Percentiles rank a stretch among this genome's conserved stretches.
phyloP scores from a whole-genome alignment of 2,888 invertebrate genomes.

The Harpagoxenus sublaevis region DNA sequence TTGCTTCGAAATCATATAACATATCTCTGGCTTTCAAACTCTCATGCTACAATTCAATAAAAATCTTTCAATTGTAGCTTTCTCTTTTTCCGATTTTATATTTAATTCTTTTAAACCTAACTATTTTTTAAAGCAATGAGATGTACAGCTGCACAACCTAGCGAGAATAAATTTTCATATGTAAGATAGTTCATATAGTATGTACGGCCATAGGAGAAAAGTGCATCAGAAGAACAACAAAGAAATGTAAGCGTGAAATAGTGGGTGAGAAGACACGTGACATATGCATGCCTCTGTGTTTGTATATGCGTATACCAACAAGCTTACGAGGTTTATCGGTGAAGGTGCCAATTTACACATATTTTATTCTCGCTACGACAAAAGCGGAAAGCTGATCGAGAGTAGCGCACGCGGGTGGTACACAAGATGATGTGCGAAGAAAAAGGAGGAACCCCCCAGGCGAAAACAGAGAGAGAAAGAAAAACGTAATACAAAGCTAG shows the following conservation, averaged over 20 bases:
- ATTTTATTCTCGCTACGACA: conserved; percentile 83
- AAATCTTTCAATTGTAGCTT: not conserved
- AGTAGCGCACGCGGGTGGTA: conserved; percentile 61
- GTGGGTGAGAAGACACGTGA: conserved; percentile 26
- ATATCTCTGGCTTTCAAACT: not conserved
- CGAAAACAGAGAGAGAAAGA: conserved; percentile 45
- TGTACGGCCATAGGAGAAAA: conserved; percentile 62
- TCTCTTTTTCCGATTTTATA: conserved; percentile 45
- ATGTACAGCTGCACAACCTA: conserved; percentile 19
- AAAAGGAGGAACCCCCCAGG: conserved; percentile 54
- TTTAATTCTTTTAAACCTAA: not conserved
- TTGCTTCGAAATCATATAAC: not conserved
- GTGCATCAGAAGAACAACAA: conserved; percentile 57
- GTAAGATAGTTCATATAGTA: conserved; percentile 65
- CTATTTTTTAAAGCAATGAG: not conserved
- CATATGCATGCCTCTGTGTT: conserved; percentile 43
- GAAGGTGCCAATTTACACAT: conserved; percentile 84
- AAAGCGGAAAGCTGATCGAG: conserved; percentile 79
- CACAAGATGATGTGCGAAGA: conserved; percentile 52
- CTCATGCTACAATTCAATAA: not conserved
- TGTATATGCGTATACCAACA: conserved; percentile 20
- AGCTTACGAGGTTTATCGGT: conserved; percentile 75
- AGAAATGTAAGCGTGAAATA: conserved; percentile 30
- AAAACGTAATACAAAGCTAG: conserved; percentile 57
- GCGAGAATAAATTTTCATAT: conserved; percentile 73